Percentiles rank a stretch among this genome's conserved stretches.
These are phyloP conservation scores for Gymnocheta viridis DNA, from an alignment of 2,888 invertebrate genomes.

Conservation along the genomic window DNA sequence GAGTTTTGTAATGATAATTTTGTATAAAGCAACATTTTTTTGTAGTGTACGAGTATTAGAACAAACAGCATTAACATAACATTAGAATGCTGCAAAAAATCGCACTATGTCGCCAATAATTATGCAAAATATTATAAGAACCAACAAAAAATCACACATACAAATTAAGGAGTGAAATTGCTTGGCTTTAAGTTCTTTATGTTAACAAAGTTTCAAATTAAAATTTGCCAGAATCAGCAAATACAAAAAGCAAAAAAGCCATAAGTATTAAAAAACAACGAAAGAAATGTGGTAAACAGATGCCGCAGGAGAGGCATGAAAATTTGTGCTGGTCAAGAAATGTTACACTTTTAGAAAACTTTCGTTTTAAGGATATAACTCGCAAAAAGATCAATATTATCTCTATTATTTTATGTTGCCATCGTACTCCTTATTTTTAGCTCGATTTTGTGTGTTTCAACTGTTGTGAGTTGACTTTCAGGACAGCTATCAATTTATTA, in stretches of 20 bases:
- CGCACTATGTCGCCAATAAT: slow-evolving; percentile 57
- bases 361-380: not conserved
- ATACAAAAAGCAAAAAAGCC: not conserved
- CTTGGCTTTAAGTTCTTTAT: slow-evolving; percentile 12
- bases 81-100: slow-evolving; percentile 66
- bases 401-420: too few species aligned
- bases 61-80: slow-evolving; percentile 32
- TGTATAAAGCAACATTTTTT: not conserved
- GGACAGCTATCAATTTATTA: too few species aligned
- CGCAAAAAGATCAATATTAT: too few species aligned
- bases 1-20: not conserved
- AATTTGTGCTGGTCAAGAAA: slow-evolving; percentile 20
- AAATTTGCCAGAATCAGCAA: slow-evolving; percentile 44
- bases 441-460: too few species aligned
- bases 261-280: not conserved
- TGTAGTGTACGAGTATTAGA: not conserved
- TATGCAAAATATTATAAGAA: slow-evolving; percentile 46
- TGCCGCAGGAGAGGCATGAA: slow-evolving; percentile 40
- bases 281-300: slow-evolving; percentile 33
- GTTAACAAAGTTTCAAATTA: slow-evolving; percentile 63
- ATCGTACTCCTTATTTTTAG: too few species aligned
- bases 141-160: slow-evolving; percentile 30
- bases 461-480: too few species aligned
- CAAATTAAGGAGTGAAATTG: slow-evolving; percentile 22
- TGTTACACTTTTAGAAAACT: slow-evolving; percentile 33